Base-by-base conservation (phyloP, 2,888 invertebrate species). In the Herminia tarsipennalis region DNA sequence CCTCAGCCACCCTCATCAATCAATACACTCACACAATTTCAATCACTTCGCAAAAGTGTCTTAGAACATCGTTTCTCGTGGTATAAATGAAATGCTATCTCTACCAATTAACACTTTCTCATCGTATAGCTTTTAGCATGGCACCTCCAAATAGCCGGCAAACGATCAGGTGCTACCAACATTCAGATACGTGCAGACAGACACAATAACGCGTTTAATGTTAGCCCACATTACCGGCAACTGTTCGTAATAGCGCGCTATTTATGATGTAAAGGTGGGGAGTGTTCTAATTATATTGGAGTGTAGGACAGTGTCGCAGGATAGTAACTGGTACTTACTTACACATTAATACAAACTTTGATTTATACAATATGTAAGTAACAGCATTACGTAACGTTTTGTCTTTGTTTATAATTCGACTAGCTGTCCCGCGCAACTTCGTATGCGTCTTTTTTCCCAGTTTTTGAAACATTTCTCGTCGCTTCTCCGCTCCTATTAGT, bases 241-340 rank as follows among this genome's bases (percentile, higher is more conserved):
- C 73, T 78, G 78, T 65, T 65, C 57, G 66, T 73, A 74, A 77
- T 73, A 63, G 66, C 62, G 50, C 43, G 63, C 67, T 75, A 68
- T 78, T 76, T 76, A 75, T 76, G 76, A 72, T 59, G 68, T 70
- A 71, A 77, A 79, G 79, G 79, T 78, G 69, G 63, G 63, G 58
- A 33, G 55, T 32, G 58, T 56, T 60, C 29, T 29, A 39, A 32
- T 36, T 41, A 36, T 12, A 25, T 28, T 29, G 4, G 14, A 35
- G n/a, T 21, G 36, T 36, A 5, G 21, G 13, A 33, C 33, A 25
- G 14, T 32, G 13, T 20, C 10, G 29, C 9, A 20, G 6, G 4
- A 22, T 5, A 24, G 21, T 29, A 16, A 10, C 10, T 27, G 8
- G 20, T n/a, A n/a, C 9, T 20, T 14, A 22, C 10, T 22, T 1